Evolutionary conservation across 2,888 invertebrate species (phyloP).

Genomic region (Noctua pronuba): DNA sequence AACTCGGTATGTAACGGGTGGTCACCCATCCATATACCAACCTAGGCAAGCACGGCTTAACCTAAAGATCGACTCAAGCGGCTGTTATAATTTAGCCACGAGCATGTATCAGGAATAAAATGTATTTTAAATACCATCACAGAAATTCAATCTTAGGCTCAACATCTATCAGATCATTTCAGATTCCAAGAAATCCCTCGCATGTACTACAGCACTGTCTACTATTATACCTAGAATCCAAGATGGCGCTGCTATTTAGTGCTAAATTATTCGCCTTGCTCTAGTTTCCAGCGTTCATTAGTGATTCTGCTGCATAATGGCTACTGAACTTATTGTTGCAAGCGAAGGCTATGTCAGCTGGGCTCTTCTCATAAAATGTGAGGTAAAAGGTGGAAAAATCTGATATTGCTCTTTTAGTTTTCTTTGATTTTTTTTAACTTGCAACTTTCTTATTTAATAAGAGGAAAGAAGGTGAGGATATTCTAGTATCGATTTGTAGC

Average conservation of each 20-base stretch:
- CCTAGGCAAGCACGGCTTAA: too few relatives aligned
- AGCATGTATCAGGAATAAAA: neutral
- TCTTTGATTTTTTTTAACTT: neutral
- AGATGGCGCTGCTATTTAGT: constrained; percentile 47
- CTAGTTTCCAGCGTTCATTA: constrained; percentile 61
- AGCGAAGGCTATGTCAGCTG: constrained; percentile 21
- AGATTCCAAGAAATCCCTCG: constrained; percentile 30
- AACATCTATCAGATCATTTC: neutral
- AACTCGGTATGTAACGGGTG: too few relatives aligned
- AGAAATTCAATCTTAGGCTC: constrained; percentile 1
- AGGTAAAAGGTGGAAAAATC: neutral
- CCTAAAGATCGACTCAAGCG: too few relatives aligned
- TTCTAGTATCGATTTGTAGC: too few relatives aligned
- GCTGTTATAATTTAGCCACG: too few relatives aligned
- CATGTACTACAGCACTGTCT: constrained; percentile 18
- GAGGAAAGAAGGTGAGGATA: neutral
- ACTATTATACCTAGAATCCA: constrained; percentile 28
- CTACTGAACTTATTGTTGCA: constrained; percentile 34
- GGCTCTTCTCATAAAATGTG: constrained; percentile 3
- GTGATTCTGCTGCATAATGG: constrained; percentile 48
- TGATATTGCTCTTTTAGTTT: neutral
- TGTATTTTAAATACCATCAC: neutral
- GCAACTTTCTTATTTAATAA: neutral
- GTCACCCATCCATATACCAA: too few relatives aligned
- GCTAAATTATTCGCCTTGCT: constrained; percentile 60